These are phyloP conservation scores for Psylliodes chrysocephalus DNA, from an alignment of 2,888 invertebrate genomes.

Conservation along the genomic window DNA sequence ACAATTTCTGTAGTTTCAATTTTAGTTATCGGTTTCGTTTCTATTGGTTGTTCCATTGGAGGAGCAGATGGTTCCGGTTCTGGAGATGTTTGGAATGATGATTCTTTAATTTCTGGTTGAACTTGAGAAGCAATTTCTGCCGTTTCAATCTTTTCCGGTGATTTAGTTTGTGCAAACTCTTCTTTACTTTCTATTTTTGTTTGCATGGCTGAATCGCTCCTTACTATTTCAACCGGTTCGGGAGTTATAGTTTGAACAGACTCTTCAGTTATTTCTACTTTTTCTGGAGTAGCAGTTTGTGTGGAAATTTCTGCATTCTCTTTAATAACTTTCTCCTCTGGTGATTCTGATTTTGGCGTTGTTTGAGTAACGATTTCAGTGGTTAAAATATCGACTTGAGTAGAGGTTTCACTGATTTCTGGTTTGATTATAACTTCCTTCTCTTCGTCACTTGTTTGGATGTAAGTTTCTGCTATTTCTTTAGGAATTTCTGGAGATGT, in stretches of 20 bases:
- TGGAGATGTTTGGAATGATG: slow-evolving; percentile 47
- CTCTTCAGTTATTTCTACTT: slow-evolving; percentile 55
- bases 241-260: slow-evolving; percentile 57
- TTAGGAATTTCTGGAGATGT: slow-evolving; percentile 51
- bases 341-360: slow-evolving; percentile 49
- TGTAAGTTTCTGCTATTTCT: slow-evolving; percentile 63
- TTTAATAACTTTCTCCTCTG: slow-evolving; percentile 48
- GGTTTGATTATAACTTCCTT: slow-evolving; percentile 57
- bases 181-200: slow-evolving; percentile 57
- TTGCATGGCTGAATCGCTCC: slow-evolving; percentile 61
- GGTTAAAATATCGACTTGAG: slow-evolving; percentile 63
- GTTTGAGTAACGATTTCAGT: slow-evolving; percentile 65
- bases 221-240: slow-evolving; percentile 49
- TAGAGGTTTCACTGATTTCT: slow-evolving; percentile 61
- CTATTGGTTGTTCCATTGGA: slow-evolving; percentile 32
- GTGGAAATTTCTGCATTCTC: slow-evolving; percentile 62
- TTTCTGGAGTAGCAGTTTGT: slow-evolving; percentile 63
- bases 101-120: slow-evolving; percentile 38
- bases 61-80: slow-evolving; percentile 36
- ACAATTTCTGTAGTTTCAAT: slow-evolving; percentile 59
- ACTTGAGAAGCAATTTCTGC: slow-evolving; percentile 50
- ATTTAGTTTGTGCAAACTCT: slow-evolving; percentile 62
- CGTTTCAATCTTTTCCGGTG: slow-evolving; percentile 57
- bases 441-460: slow-evolving; percentile 69
- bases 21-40: slow-evolving; percentile 48